Evolutionary conservation across 2,113 vertebrate genomes (phyloP).

Genomic region (Dicerorhinus sumatrensis): DNA sequence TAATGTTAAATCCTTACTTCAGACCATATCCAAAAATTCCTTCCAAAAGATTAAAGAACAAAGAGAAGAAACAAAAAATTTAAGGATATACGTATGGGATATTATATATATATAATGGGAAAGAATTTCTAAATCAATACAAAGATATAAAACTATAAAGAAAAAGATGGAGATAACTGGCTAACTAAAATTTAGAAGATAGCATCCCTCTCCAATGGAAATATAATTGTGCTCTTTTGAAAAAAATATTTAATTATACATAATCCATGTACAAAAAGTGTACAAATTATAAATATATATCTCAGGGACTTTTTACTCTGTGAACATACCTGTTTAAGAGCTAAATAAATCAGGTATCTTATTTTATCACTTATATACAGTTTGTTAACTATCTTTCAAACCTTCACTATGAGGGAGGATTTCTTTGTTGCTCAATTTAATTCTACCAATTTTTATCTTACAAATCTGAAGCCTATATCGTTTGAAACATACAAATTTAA

Average conservation of each 20-base stretch:
- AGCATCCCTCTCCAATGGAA: background rate
- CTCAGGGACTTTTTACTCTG: background rate
- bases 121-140: background rate
- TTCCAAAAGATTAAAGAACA: background rate
- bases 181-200: background rate
- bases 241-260: background rate
- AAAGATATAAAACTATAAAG: background rate
- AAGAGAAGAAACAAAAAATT: background rate
- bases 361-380: background rate
- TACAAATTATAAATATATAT: background rate
- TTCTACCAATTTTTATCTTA: background rate
- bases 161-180: background rate
- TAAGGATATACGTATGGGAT: background rate
- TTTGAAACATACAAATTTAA: background rate
- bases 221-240: background rate
- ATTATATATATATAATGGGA: background rate
- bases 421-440: background rate
- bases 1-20: background rate
- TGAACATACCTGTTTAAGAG: background rate
- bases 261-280: background rate
- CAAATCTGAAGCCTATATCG: background rate
- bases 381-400: background rate
- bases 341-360: background rate
- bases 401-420: background rate
- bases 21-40: background rate